phyloP scores from a whole-genome alignment of 2,888 invertebrate species.

The Drosophila nr. perissopoda region DNA sequence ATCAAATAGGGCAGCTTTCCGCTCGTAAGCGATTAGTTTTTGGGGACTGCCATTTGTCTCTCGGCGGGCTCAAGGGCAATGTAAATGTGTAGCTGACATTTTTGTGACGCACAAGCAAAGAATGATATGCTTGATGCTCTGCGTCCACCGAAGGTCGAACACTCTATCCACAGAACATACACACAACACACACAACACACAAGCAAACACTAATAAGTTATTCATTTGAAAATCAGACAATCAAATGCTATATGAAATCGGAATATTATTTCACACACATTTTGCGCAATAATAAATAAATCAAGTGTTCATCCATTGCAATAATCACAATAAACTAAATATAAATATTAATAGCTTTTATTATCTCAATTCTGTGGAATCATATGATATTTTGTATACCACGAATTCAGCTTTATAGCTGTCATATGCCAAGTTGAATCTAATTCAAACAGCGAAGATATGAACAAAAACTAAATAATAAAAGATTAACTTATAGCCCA shows the following conservation, averaged over 20 bases:
- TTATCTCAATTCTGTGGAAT: slow-evolving; percentile 18
- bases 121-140: slow-evolving; percentile 36
- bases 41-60: slow-evolving; percentile 38
- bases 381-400: slow-evolving; percentile 10
- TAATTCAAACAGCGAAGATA: slow-evolving; percentile 2
- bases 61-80: slow-evolving; percentile 48
- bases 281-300: background rate
- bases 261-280: background rate
- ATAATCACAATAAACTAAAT: background rate
- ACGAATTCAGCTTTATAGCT: slow-evolving; percentile 13
- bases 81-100: slow-evolving; percentile 44
- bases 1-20: slow-evolving; percentile 49
- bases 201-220: background rate
- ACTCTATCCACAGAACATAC: slow-evolving; percentile 27
- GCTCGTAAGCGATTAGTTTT: slow-evolving; percentile 48
- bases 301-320: background rate
- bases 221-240: background rate
- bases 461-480: background rate
- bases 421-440: slow-evolving; percentile 13
- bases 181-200: slow-evolving; percentile 9
- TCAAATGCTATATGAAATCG: background rate
- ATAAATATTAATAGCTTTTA: slow-evolving; percentile 6
- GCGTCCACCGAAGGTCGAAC: slow-evolving; percentile 49
- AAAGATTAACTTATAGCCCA: background rate
- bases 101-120: slow-evolving; percentile 61